These are phyloP conservation scores for Nothoprocta perdicaria DNA, from an alignment of 2,113 vertebrate species.

Conservation along the genomic window DNA sequence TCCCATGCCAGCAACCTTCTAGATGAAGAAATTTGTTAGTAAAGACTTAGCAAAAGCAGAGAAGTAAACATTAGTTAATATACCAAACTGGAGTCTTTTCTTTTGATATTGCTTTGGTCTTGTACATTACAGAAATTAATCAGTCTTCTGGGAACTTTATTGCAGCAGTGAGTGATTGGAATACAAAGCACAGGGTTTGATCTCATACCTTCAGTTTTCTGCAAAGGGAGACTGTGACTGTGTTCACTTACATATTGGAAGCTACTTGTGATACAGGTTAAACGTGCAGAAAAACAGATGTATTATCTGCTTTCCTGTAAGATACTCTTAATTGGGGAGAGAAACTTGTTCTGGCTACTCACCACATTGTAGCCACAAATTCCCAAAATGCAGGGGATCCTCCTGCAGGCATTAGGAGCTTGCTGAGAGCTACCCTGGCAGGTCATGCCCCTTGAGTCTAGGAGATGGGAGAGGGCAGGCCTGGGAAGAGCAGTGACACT, in stretches of 20 bases:
- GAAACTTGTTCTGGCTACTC: not conserved
- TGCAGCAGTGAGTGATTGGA: not conserved
- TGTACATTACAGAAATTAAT: not conserved
- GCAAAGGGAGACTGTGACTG: not conserved
- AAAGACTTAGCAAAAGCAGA: not conserved
- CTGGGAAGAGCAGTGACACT: not conserved
- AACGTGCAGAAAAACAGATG: not conserved
- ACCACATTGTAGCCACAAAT: rapidly evolving
- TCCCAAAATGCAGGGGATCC: no score
- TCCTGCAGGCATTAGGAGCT: not conserved
- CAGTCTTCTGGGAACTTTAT: not conserved
- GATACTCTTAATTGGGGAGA: not conserved
- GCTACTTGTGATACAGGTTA: not conserved
- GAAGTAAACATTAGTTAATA: not conserved
- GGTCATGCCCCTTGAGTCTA: not conserved
- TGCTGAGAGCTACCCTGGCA: no score
- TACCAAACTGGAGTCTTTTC: not conserved
- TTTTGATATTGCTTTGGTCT: not conserved
- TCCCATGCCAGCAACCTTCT: not conserved
- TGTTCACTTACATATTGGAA: not conserved
- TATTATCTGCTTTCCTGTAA: not conserved
- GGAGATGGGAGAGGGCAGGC: not conserved
- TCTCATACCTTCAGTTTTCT: not conserved
- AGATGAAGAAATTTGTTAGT: not conserved
- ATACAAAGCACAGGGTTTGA: not conserved